Base-by-base conservation (phyloP, 2,888 invertebrate species). In the Clanis bilineata region DNA sequence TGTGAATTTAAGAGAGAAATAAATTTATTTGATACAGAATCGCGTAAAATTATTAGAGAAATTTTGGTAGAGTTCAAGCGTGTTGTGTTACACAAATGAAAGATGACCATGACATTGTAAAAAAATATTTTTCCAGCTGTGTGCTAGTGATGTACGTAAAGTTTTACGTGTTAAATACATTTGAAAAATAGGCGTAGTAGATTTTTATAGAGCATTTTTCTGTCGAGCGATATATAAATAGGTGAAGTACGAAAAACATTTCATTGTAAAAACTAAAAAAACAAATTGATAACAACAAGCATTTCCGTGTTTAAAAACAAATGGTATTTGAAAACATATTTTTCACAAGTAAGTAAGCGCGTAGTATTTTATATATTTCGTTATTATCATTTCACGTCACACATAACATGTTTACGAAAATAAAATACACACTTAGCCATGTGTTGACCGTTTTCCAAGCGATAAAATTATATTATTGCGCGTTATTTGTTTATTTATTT, bases 391-490 rank as follows among this genome's bases (percentile, higher is more conserved):
- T 23, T 63, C 54, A 60, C 66, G 66, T 70, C 67, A 64, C 57
- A 62, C 57, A 71, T 70, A 75, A 76, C 72, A 74, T 79, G 76
- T 79, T 80, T 82, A 79, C 78, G 63, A 77, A 76, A 73, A 74
- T 68, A 65, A 71, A 57, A 64, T 59, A 70, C 72, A 74, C 71
- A 67, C 73, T 78, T 72, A 70, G 73, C 76, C 65, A 71, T 76
- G 72, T 81, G 77, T 79, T 77, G 72, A 73, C 72, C 72, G 66
- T 74, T 80, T 79, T 71, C 67, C 60, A 64, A 65, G 66, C 62
- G 71, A 77, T 77, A 80, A 85, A 80, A 77, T 67, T 72, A 74
- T 62, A 51, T 36, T 72, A 80, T 71, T 85, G 76, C 81, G 81
- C 77, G 64, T 75, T 66, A 76, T 72, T 76, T 72, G 73, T 74